Evolutionary conservation across 2,797 vertebrate species (phyloP).

Genomic region (Sebastes iracundus): DNA sequence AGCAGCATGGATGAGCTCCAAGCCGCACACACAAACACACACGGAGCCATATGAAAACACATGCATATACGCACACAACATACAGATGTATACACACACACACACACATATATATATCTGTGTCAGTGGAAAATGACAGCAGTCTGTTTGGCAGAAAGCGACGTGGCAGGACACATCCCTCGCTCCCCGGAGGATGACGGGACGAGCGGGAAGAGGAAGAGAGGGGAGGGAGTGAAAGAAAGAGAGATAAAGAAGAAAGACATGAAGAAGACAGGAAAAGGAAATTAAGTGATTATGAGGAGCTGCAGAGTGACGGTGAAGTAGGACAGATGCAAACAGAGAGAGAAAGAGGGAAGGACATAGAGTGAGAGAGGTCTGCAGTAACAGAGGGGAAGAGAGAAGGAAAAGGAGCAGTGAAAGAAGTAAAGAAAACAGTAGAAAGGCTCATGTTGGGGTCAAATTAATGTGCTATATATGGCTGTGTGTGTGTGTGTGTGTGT

Average conservation of each 20-base stretch:
- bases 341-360: background rate
- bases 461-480: background rate
- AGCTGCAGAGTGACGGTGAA: background rate
- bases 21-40: constrained; percentile 45
- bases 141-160: constrained; percentile 48
- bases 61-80: background rate
- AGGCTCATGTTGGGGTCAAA: constrained; percentile 56
- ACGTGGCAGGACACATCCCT: constrained; percentile 52
- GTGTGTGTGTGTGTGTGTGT: background rate
- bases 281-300: background rate
- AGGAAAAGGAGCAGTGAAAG: constrained; percentile 1
- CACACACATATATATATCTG: constrained; percentile 13
- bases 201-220: background rate
- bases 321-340: background rate
- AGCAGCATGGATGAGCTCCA: constrained; percentile 61
- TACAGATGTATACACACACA: background rate
- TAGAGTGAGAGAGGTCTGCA: background rate
- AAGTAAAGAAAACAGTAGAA: constrained; percentile 28
- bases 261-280: background rate
- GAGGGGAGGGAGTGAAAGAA: background rate
- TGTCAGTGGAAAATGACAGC: constrained; percentile 59
- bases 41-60: constrained; percentile 3
- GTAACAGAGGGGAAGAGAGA: background rate
- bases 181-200: constrained; percentile 9
- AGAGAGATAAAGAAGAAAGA: background rate